Conservation (phyloP, 1,140 invertebrate species). For the Pseudoatta argentina region DNA sequence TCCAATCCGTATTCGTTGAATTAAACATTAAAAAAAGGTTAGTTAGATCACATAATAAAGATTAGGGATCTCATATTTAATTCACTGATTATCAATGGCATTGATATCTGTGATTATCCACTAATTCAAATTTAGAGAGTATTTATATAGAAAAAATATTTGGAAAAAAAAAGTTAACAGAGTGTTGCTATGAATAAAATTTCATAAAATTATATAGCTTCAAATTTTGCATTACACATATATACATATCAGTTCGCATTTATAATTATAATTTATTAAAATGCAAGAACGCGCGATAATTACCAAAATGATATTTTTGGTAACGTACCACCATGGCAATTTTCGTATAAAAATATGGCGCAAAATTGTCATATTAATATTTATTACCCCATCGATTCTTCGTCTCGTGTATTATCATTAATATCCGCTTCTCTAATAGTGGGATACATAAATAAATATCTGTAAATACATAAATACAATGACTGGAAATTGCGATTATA, state of each 20-base stretch:
- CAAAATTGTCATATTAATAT: slow-evolving; percentile 49
- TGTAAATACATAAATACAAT: slow-evolving; percentile 41
- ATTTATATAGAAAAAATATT: not conserved
- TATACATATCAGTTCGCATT: not conserved
- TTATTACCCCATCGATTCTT: slow-evolving; percentile 41
- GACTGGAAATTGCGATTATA: slow-evolving; percentile 20
- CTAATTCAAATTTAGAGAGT: too few species aligned
- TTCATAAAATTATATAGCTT: not conserved
- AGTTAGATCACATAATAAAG: too few species aligned
- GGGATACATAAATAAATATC: slow-evolving; percentile 59
- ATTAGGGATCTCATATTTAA: too few species aligned
- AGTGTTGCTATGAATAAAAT: not conserved
- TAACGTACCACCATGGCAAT: not conserved
- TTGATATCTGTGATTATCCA: too few species aligned
- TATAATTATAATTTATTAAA: slow-evolving; percentile 28
- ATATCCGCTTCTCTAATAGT: slow-evolving; percentile 54
- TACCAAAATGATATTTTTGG: slow-evolving; percentile 10
- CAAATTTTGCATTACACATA: not conserved
- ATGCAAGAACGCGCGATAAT: slow-evolving; percentile 2
- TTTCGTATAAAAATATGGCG: slow-evolving; percentile 23
- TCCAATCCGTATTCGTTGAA: too few species aligned
- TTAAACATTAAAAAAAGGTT: too few species aligned
- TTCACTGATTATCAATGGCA: too few species aligned
- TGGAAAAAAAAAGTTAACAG: not conserved
- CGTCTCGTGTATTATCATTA: slow-evolving; percentile 27